These are phyloP conservation scores for Alcedo quadribrachys DNA, from an alignment of 2,797 vertebrate species.

Conservation along the genomic window DNA sequence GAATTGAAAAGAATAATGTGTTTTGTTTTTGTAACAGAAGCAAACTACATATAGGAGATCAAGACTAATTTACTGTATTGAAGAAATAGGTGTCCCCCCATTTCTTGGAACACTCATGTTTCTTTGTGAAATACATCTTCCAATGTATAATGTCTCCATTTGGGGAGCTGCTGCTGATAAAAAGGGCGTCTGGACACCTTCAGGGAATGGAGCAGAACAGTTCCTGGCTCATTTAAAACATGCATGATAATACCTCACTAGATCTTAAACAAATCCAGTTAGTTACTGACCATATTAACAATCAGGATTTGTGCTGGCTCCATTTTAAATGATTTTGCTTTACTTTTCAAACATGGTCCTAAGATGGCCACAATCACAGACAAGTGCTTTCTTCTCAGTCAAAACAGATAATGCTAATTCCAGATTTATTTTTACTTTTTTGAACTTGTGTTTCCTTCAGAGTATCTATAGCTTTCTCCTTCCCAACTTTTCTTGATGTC, in stretches of 20 bases:
- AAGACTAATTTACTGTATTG: not conserved
- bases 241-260: not conserved
- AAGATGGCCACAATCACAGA: not conserved
- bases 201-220: not conserved
- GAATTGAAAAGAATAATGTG: not conserved
- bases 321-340: not conserved
- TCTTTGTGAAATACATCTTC: not conserved
- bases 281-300: not conserved
- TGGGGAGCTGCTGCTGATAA: not conserved
- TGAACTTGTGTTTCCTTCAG: not conserved
- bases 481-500: not conserved
- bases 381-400: not conserved
- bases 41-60: not conserved
- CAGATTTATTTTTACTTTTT: not conserved
- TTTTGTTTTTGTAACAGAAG: not conserved
- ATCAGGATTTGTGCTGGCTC: not conserved
- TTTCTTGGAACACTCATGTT: not conserved
- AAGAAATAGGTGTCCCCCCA: not conserved
- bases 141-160: not conserved
- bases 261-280: not conserved
- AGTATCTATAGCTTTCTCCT: not conserved
- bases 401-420: not conserved
- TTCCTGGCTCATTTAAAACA: not conserved
- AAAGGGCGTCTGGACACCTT: not conserved
- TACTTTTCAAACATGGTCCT: not conserved